Percentiles rank a stretch among this genome's conserved stretches.
Evolutionary conservation across 2,888 invertebrate species (phyloP).

Genomic region (Marronus borbonicus): DNA sequence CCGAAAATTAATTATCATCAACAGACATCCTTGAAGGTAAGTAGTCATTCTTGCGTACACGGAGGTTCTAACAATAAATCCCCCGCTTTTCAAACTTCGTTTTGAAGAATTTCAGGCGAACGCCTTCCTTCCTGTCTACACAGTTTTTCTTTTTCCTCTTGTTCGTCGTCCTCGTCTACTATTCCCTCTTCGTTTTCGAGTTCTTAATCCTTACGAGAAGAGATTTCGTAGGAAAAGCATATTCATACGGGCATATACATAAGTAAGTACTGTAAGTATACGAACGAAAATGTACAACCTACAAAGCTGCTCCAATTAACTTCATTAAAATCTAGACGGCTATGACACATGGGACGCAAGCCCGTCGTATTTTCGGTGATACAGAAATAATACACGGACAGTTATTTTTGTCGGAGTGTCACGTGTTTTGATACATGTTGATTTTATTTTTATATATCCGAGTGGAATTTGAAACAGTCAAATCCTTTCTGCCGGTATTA

Average conservation of each 20-base stretch:
- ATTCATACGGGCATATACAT: not conserved
- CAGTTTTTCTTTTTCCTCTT: not conserved
- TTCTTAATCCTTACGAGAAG: constrained; percentile 1
- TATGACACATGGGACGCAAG: constrained; percentile 37
- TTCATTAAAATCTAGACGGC: constrained; percentile 35
- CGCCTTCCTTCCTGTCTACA: constrained; percentile 17
- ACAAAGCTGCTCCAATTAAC: constrained; percentile 38
- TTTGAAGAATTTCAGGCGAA: constrained; percentile 8
- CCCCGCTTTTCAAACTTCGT: constrained; percentile 1
- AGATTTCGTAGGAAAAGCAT: not conserved
- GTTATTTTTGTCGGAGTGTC: constrained; percentile 32
- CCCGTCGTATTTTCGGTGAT: constrained; percentile 1
- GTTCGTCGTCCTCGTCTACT: not conserved
- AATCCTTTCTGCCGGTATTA: constrained; percentile 33
- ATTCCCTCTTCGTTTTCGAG: constrained; percentile 1
- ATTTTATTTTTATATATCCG: constrained; percentile 45
- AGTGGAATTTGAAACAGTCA: constrained; percentile 36
- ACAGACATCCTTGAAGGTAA: constrained; percentile 10
- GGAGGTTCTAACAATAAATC: constrained; percentile 7
- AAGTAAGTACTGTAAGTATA: not conserved
- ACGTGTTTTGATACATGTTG: constrained; percentile 37
- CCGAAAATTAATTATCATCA: constrained; percentile 36
- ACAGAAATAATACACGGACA: constrained; percentile 9
- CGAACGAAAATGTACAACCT: not conserved
- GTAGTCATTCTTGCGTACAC: not conserved